phyloP scores from a whole-genome alignment of 2,888 invertebrate genomes.

The Lampropteryx suffumata region DNA sequence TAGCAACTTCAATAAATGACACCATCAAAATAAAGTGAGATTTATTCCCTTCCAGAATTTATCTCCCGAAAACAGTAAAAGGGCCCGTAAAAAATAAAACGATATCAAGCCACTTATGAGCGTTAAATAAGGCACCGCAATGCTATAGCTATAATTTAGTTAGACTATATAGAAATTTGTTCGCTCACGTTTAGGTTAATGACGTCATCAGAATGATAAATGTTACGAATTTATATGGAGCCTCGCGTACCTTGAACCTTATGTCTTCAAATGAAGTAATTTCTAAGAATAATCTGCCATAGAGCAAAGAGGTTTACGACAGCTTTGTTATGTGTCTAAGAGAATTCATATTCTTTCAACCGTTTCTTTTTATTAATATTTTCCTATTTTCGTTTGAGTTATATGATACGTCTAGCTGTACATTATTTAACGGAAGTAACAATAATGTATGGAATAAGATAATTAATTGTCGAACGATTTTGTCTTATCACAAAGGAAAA shows the following conservation, averaged over 20 bases:
- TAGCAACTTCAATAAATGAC: slow-evolving; percentile 17
- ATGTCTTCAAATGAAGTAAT: slow-evolving; percentile 69
- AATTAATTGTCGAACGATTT: no score
- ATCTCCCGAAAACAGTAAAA: slow-evolving; percentile 25
- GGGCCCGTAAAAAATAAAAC: slow-evolving; percentile 24
- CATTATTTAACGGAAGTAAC: no score
- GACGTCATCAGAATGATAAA: slow-evolving; percentile 64
- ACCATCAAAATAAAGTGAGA: slow-evolving; percentile 28
- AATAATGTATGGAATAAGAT: no score
- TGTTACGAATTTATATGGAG: slow-evolving; percentile 63
- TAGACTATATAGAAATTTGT: slow-evolving; percentile 42
- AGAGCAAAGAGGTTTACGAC: slow-evolving; percentile 33
- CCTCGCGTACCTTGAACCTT: slow-evolving; percentile 59
- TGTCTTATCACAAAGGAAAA: no score
- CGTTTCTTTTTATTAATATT: background rate
- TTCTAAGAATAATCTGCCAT: slow-evolving; percentile 60
- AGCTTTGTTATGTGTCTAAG: background rate
- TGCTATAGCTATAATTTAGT: slow-evolving; percentile 24
- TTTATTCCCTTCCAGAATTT: slow-evolving; percentile 21
- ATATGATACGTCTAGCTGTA: no score
- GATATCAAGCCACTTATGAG: slow-evolving; percentile 26
- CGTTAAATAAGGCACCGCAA: slow-evolving; percentile 30
- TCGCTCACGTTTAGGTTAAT: slow-evolving; percentile 57
- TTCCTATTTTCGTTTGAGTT: slow-evolving; percentile 1
- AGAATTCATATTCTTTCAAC: background rate